These are phyloP conservation scores for Trachurus trachurus DNA, from an alignment of 2,797 vertebrate species.

Conservation along the genomic window DNA sequence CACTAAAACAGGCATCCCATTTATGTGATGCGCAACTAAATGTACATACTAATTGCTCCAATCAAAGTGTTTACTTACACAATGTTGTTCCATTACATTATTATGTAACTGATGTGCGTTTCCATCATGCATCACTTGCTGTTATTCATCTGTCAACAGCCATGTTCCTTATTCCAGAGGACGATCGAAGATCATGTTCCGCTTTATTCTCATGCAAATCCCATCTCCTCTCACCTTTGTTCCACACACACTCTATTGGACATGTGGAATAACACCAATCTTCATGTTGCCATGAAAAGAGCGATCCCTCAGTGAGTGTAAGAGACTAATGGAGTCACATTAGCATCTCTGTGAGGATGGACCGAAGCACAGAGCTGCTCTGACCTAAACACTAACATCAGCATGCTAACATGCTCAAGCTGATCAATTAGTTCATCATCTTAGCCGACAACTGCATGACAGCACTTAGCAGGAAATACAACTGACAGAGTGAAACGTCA, in stretches of 20 bases:
- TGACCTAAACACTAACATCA: not conserved
- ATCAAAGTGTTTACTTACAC: not conserved
- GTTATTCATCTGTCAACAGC: not conserved
- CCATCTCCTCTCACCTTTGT: not conserved
- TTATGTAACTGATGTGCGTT: constrained; percentile 1
- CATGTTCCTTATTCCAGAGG: not conserved
- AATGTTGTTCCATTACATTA: not conserved
- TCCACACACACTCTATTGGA: not conserved
- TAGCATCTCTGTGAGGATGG: too few relatives aligned
- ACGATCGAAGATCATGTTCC: not conserved
- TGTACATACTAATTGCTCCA: not conserved
- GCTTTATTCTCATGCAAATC: not conserved
- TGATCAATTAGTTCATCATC: not conserved
- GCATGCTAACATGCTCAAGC: not conserved
- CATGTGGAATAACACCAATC: not conserved
- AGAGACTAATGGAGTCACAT: too few relatives aligned
- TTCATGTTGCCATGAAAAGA: not conserved
- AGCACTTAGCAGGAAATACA: not conserved
- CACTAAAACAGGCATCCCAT: not conserved
- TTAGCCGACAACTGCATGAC: not conserved
- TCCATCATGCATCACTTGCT: not conserved
- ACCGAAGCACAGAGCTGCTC: not conserved
- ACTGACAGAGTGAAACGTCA: not conserved
- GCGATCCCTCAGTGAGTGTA: too few relatives aligned
- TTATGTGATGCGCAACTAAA: not conserved